Percentiles rank a stretch among this genome's conserved stretches.
phyloP scores from a whole-genome alignment of 2,888 invertebrate genomes.

The Thysanoteuthis rhombus region DNA sequence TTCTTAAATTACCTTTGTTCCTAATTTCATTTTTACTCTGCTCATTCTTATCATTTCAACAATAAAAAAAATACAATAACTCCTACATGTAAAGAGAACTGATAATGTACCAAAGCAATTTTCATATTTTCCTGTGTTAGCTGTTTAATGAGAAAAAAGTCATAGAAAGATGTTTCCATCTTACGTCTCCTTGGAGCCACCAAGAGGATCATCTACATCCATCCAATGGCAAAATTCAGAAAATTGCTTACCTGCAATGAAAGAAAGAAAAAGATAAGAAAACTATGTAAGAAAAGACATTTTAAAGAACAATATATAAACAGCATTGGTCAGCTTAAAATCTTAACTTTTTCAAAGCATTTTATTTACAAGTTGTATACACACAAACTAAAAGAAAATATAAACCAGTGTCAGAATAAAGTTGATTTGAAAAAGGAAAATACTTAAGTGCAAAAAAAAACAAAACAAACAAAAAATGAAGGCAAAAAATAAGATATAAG shows the following conservation, averaged over 20 bases:
- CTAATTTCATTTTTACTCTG: no score
- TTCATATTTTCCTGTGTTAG: not conserved
- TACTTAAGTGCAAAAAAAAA: no score
- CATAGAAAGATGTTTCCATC: not conserved
- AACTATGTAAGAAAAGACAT: not conserved
- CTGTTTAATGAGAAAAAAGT: not conserved
- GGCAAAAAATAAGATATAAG: no score
- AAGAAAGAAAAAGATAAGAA: not conserved
- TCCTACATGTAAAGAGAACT: not conserved
- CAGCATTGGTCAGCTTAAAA: not conserved
- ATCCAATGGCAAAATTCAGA: not conserved
- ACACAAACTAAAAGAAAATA: no score
- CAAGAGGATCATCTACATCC: not conserved
- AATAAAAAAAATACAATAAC: no score
- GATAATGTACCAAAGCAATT: not conserved
- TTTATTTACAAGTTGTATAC: no score
- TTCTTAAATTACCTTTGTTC: no score
- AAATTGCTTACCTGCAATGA: not conserved
- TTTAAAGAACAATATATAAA: not conserved
- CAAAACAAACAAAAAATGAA: no score
- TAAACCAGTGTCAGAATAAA: no score
- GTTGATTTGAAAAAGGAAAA: no score
- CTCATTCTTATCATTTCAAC: no score
- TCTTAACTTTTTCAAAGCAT: no score
- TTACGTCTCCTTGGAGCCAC: not conserved